Base-by-base conservation (phyloP, 2,113 vertebrate species). In the Thymallus thymallus region DNA sequence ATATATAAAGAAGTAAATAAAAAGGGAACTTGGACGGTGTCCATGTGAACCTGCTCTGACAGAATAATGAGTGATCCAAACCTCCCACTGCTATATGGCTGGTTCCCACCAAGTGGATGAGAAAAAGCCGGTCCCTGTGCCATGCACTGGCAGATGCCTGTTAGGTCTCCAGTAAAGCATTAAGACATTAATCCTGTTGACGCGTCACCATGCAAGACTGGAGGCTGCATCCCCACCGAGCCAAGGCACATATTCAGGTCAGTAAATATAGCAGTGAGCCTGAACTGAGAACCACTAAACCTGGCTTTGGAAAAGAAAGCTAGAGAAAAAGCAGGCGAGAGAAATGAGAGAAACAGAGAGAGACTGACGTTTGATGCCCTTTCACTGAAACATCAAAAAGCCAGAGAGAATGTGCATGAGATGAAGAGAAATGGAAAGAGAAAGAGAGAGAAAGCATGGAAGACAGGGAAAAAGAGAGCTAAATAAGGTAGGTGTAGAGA, bases 41-140 rank as follows among this genome's bases (percentile, higher is more conserved):
- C 70, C 70, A 41, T 72, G 72, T 83, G 61, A 87, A 84, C 81
- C 78, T 80, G 75, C 65, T 84, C 69, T 77, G 56, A 32, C 68
- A 30, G 73, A 72, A 70, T 79, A 77, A 26, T 72, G 74, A 82
- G 74, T 84, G 85, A 92, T 93, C 91, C 91, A 91, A 93, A 93
- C 88, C 91, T 92, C 92, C 92, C 89, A 86, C 87, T 86, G 90
- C 84, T 60, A 77, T 69, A 82, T 80, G 89, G 89, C 77, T 85
- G 84, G 48, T 70, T 76, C 76, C 87, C 84, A 89, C 82, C 81
- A 86, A 89, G 85, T 77, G 35, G 79, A 87, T 87, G 80, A 81
- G 35, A 41, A 51, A 82, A 73, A 80, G 80, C 35, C 68, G 67
- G 71, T 85, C 88, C 67, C 77, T 82, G 68, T 72, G 88, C 86